Conservation (phyloP, 2,797 vertebrate species). For the Protonibea diacanthus region DNA sequence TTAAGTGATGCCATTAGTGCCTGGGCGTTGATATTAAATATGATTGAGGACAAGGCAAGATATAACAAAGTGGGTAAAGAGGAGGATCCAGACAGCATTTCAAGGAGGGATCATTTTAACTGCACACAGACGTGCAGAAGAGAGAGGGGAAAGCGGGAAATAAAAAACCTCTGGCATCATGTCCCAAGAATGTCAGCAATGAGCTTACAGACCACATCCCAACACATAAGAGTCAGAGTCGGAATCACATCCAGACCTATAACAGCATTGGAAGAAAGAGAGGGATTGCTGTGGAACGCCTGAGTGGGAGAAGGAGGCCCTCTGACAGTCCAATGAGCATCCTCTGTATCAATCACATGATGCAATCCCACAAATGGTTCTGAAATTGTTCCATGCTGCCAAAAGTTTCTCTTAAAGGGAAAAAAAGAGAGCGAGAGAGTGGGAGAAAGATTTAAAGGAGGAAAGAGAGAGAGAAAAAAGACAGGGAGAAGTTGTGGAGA, state of each 20-base stretch:
- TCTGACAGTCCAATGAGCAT: conserved; percentile 75
- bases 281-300: conserved; percentile 69
- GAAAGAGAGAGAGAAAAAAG: conserved; percentile 29
- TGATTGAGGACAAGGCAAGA: conserved; percentile 40
- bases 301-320: conserved; percentile 71
- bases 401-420: conserved; percentile 69
- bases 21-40: conserved; percentile 49
- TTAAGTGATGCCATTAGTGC: conserved; percentile 58
- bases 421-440: conserved; percentile 30
- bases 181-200: conserved; percentile 85
- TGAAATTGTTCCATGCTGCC: conserved; percentile 76
- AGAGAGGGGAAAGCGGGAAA: conserved; percentile 62
- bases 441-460: conserved; percentile 38
- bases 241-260: conserved; percentile 82
- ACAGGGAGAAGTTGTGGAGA: conserved; percentile 36
- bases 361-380: conserved; percentile 78
- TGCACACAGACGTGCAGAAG: conserved; percentile 71
- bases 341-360: conserved; percentile 77
- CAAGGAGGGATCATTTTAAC: conserved; percentile 75
- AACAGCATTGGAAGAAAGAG: conserved; percentile 74
- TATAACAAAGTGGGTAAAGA: conserved; percentile 58
- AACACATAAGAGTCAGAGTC: conserved; percentile 79
- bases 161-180: conserved; percentile 79
- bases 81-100: conserved; percentile 63
- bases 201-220: conserved; percentile 84